phyloP scores from a whole-genome alignment of 2,888 invertebrate genomes.

The Homarus gammarus region DNA sequence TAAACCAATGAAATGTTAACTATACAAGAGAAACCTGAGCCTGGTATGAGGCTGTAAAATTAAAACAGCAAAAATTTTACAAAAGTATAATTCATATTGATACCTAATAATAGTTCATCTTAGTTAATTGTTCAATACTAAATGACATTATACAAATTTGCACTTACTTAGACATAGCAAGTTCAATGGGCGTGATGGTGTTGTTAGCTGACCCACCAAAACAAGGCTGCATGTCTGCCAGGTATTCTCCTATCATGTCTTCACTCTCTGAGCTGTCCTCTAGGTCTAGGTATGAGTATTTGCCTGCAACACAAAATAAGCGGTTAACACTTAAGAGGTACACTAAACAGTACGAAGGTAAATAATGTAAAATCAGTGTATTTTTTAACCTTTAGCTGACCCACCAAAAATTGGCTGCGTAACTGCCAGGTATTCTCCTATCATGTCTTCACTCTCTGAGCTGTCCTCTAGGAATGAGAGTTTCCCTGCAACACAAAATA shows the following conservation, averaged over 20 bases:
- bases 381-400: too few relatives aligned
- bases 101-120: too few relatives aligned
- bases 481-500: slow-evolving; percentile 47
- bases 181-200: slow-evolving; percentile 46
- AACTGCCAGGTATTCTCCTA: slow-evolving; percentile 61
- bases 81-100: too few relatives aligned
- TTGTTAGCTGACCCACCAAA: slow-evolving; percentile 44
- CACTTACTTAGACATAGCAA: slow-evolving; percentile 67
- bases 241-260: slow-evolving; percentile 70
- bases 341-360: too few relatives aligned
- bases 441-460: slow-evolving; percentile 71
- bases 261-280: slow-evolving; percentile 71
- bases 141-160: too few relatives aligned
- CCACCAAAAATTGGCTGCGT: slow-evolving; percentile 40
- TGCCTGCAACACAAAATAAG: slow-evolving; percentile 46
- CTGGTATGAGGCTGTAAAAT: too few relatives aligned
- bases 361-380: too few relatives aligned
- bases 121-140: too few relatives aligned
- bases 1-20: too few relatives aligned
- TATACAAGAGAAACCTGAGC: too few relatives aligned
- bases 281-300: slow-evolving; percentile 63
- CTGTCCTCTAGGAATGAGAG: slow-evolving; percentile 67
- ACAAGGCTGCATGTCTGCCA: slow-evolving; percentile 52
- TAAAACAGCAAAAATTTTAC: too few relatives aligned
- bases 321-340: too few relatives aligned